Evolutionary conservation across 2,797 vertebrate species (phyloP), one percentile per base, ranked within the genome.

Genomic region (Sebastes nivosus): DNA sequence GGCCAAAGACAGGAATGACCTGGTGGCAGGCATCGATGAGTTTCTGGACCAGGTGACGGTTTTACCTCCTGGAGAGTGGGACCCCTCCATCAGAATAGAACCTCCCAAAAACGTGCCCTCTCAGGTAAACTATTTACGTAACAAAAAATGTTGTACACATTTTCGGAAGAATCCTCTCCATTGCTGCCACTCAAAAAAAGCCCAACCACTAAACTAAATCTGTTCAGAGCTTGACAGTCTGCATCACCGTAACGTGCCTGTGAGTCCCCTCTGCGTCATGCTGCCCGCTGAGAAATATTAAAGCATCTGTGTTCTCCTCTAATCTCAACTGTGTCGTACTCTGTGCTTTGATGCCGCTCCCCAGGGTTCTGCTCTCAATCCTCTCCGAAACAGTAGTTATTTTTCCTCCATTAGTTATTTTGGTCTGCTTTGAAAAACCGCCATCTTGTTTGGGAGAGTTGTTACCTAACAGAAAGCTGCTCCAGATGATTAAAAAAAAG

Each of bases 11-110:
- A 97, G 98, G 58, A 98, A 95, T 86, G 99, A 99, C 89, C 95
- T 99, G 89, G 97, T 99, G 58, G 97, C 99, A 4, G 99, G 99
- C 75, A 99, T 99, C 2, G 99, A 99, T 71, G 99, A 99, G 90
- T 99, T 99, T 92, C 96, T 99, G 84, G 99, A 99, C 93, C 99
- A 99, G 86, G 99, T 99, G 85, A 99, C 98, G 1, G 99, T 99
- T 80, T 95, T 99, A 7, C 99, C 98, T 59, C 99, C 99, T 18
- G 99, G 99, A 86, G 99, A 99, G 89, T 99, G 99, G 99, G 99
- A 99, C 87, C 99, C 99, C 80, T 98, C 98, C 72, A 99, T 99
- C 90, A 95, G 99, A 91, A 99, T 99, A 96, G 98, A 99, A 83
- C 99, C 99, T 75, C 99, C 99, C 38, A 99, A 99, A 95, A 99